Evolutionary conservation across 37 sponge, comb jelly and placozoan species (phyloP).

Genomic region (Agelas oroides): DNA sequence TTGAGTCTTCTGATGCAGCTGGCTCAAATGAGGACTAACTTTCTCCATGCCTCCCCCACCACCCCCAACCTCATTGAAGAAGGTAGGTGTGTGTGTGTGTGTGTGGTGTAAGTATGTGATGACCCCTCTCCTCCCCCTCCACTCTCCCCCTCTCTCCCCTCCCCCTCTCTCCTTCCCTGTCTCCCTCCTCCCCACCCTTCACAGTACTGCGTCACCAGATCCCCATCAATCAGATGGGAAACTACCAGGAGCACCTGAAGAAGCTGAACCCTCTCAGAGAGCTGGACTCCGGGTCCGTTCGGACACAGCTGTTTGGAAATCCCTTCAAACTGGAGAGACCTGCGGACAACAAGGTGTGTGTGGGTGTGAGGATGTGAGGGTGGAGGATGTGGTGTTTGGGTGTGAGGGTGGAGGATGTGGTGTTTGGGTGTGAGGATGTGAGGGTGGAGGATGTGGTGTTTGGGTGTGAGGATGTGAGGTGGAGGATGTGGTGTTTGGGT

Average conservation of each 20-base stretch:
- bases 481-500: too few species aligned
- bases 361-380: neutral
- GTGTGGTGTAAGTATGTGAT: neutral
- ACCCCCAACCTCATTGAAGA: slow-evolving; percentile 59
- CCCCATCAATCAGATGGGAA: slow-evolving; percentile 95
- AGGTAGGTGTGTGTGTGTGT: slow-evolving; percentile 48
- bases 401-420: too few species aligned
- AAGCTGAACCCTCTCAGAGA: slow-evolving; percentile 85
- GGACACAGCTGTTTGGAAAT: slow-evolving; percentile 96
- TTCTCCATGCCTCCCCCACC: slow-evolving; percentile 53
- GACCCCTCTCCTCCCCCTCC: neutral
- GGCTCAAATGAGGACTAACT: slow-evolving; percentile 68
- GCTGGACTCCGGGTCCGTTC: slow-evolving; percentile 79
- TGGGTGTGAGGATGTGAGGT: too few species aligned
- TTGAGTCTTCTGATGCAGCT: slow-evolving; percentile 69
- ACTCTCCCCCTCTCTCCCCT: neutral
- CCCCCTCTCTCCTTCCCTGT: neutral
- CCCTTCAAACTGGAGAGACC: slow-evolving; percentile 88
- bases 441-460: too few species aligned
- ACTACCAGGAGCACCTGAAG: slow-evolving; percentile 94
- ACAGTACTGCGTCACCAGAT: slow-evolving; percentile 71
- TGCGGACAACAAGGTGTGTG: slow-evolving; percentile 58
- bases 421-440: too few species aligned
- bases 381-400: neutral
- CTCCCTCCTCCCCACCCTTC: neutral